Evolutionary conservation across 2,888 invertebrate species (phyloP).

Genomic region (Diaperis boleti): DNA sequence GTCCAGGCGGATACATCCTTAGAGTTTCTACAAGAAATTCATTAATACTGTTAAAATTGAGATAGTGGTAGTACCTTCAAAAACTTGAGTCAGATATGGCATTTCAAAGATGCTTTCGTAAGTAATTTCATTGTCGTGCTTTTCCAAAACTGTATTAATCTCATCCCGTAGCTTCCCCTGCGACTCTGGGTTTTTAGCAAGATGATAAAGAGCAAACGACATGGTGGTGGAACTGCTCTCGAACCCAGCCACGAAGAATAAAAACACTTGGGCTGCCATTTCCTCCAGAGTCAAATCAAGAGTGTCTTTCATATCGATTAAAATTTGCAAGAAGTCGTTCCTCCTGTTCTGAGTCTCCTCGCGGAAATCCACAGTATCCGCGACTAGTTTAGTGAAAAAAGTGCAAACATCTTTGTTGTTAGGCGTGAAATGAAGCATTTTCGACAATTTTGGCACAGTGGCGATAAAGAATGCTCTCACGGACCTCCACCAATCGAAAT

Average conservation of each 20-base stretch:
- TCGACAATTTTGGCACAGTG: slow-evolving; percentile 43
- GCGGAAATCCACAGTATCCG: slow-evolving; percentile 3
- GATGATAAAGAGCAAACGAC: slow-evolving; percentile 43
- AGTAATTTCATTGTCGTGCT: slow-evolving; percentile 34
- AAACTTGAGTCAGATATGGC: slow-evolving; percentile 40
- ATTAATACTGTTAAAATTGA: too few relatives aligned
- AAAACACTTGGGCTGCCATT: slow-evolving; percentile 47
- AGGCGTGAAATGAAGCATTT: slow-evolving; percentile 25
- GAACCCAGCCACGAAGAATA: slow-evolving; percentile 48
- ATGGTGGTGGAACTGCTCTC: slow-evolving; percentile 45
- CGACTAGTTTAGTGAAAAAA: neutral
- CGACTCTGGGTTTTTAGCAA: slow-evolving; percentile 39
- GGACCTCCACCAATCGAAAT: slow-evolving; percentile 44
- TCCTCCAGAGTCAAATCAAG: slow-evolving; percentile 35
- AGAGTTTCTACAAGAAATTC: slow-evolving; percentile 55
- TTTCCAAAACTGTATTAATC: slow-evolving; percentile 29
- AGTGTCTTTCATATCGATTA: slow-evolving; percentile 35
- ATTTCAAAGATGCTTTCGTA: slow-evolving; percentile 42
- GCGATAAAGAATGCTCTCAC: slow-evolving; percentile 36
- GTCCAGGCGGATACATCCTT: slow-evolving; percentile 58
- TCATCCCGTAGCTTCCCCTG: slow-evolving; percentile 40
- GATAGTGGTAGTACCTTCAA: slow-evolving; percentile 53
- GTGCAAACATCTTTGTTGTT: slow-evolving; percentile 2
- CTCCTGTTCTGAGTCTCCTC: slow-evolving; percentile 58
- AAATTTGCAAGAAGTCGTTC: slow-evolving; percentile 44